These are phyloP conservation scores for Apteryx mantelli DNA, from an alignment of 2,113 vertebrate genomes.

Conservation along the genomic window DNA sequence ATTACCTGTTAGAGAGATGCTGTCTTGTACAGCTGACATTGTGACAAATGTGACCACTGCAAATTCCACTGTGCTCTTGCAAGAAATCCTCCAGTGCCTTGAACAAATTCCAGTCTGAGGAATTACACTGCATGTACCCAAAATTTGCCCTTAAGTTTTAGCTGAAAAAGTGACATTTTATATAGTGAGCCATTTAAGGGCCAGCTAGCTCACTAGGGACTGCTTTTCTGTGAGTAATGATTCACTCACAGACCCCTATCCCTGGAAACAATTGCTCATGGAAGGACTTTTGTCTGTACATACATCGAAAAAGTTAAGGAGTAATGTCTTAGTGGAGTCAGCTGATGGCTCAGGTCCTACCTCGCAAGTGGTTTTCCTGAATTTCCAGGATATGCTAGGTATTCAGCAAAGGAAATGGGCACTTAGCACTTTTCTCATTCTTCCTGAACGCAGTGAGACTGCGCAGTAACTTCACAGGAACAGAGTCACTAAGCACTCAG, in stretches of 20 bases:
- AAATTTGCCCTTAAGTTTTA: not conserved
- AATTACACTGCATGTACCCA: not conserved
- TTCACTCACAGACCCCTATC: not conserved
- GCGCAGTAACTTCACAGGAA: not conserved
- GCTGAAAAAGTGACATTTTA: not conserved
- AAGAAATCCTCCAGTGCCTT: not conserved
- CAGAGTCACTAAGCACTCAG: not conserved
- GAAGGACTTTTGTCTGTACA: not conserved
- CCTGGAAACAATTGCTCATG: not conserved
- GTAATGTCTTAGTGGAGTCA: not conserved
- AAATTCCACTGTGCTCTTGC: not conserved
- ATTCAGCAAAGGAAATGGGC: not conserved
- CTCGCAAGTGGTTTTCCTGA: not conserved
- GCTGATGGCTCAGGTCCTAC: slow-evolving; percentile 1
- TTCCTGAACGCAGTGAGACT: not conserved
- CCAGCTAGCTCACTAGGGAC: not conserved
- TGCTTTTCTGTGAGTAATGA: not conserved
- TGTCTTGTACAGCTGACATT: not conserved
- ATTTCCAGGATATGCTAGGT: not conserved
- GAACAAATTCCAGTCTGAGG: not conserved
- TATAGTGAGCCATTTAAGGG: not conserved
- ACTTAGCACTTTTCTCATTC: not conserved
- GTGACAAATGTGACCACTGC: not conserved
- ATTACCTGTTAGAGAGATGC: not conserved
- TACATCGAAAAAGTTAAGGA: not conserved